Conservation (phyloP, 64 coral and sea anemone species). For the Porites lutea region DNA sequence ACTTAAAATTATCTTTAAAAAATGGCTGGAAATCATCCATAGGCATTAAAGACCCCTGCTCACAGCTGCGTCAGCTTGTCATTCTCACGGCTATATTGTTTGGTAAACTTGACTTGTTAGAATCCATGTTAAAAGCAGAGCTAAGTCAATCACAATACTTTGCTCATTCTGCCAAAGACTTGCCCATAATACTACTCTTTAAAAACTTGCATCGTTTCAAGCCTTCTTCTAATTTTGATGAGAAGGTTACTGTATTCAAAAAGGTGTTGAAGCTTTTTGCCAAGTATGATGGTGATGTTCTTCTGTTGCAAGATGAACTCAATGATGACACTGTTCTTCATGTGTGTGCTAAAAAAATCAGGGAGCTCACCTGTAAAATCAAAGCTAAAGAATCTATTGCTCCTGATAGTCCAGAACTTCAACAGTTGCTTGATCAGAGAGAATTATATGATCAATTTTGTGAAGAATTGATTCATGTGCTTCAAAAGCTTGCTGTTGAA, state of each 20-base stretch:
- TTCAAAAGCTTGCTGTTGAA: background rate
- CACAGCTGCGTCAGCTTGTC: background rate
- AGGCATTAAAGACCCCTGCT: background rate
- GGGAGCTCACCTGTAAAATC: background rate
- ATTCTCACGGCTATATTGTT: background rate
- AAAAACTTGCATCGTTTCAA: background rate
- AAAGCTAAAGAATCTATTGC: background rate
- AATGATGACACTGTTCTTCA: constrained; percentile 12
- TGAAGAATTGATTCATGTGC: background rate
- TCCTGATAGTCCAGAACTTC: background rate
- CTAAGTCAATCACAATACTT: background rate
- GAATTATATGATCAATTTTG: background rate
- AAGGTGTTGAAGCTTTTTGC: background rate
- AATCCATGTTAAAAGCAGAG: background rate
- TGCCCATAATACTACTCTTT: background rate
- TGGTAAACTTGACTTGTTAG: background rate
- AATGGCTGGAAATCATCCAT: background rate
- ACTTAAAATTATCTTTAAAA: background rate
- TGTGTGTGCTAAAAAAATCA: background rate
- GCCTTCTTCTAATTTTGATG: background rate
- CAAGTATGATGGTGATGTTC: background rate
- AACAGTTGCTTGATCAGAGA: constrained; percentile 15
- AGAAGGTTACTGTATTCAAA: background rate
- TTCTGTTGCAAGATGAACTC: background rate
- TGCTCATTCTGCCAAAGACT: background rate